Base-by-base conservation (phyloP, 2,797 vertebrate genomes). In the Zonotrichia albicollis region DNA sequence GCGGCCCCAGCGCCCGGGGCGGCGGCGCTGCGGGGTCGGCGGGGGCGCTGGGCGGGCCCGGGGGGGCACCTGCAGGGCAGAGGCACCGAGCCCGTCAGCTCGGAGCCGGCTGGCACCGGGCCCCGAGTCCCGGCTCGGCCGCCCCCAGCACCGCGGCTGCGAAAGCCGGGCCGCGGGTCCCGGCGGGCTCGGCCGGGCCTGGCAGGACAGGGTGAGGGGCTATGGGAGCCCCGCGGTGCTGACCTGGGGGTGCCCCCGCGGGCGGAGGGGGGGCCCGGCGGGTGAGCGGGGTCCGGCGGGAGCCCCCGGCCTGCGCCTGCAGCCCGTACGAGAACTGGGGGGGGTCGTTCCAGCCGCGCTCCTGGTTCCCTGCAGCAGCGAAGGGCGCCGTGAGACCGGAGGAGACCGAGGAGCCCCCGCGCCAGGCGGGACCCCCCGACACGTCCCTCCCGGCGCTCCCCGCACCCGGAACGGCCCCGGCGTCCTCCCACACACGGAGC, bases 321-420 rank as follows among this genome's bases (percentile, higher is more conserved):
- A 99, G 97, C 62, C 98, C 98, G 4, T 99, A 99, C 0, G 99
- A 99, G 84, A 99, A 98, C 96, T 99, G 99, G 4, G 99, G 99
- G 8, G 99, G 99, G 95, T 99, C 99, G 66, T 99, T 99, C 99
- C 99, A 99, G 21, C 99, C 99, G 4, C 98, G 98, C 72, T 98
- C 98, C 97, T 98, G 98, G 97, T 99, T 99, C 74, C 94, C 94
- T 95, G 64, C 54, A 9, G 45, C 64, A 22, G 48, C 27, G 18
- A 86, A 45, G 5, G 19, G 23, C 23, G 6, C 42, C 5, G 43
- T 87, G 40, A 87, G 64, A 53, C 11, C 26, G 27, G 68, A 15
- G 20, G 29, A 58, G 9, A 42, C 53, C 9, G 26, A 34, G 32
- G 11, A 16, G 29, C 5, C 6, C 25, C 38, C 26, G 54, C 54